Percentiles rank a stretch among this genome's conserved stretches.
phyloP scores from a whole-genome alignment of 2,888 invertebrate genomes.

The Myopa tessellatipennis region DNA sequence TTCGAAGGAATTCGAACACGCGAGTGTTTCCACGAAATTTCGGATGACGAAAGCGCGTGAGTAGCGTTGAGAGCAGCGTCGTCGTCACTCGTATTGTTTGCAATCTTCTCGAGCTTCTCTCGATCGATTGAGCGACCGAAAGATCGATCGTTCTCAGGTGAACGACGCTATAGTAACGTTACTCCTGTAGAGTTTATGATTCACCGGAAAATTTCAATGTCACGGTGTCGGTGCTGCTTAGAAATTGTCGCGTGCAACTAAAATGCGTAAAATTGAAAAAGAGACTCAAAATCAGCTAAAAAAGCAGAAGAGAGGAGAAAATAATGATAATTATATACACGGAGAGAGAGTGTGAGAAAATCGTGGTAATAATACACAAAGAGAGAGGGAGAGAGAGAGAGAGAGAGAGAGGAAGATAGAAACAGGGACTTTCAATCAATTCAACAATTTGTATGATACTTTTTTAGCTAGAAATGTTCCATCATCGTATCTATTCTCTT shows the following conservation, averaged over 20 bases:
- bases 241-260: conserved; percentile 49
- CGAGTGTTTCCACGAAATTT: conserved; percentile 26
- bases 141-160: not conserved
- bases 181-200: conserved; percentile 50
- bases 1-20: conserved; percentile 16
- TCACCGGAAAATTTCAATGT: conserved; percentile 48
- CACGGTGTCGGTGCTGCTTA: conserved; percentile 27
- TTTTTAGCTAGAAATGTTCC: no score
- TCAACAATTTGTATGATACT: no score
- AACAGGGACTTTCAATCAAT: not conserved
- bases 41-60: not conserved
- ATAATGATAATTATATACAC: not conserved
- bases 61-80: conserved; percentile 33
- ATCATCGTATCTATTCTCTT: not conserved
- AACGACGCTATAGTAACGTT: not conserved
- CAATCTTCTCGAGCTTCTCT: no score
- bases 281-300: no score
- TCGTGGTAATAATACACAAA: no score
- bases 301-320: not conserved
- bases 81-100: conserved; percentile 26
- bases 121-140: no score
- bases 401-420: not conserved
- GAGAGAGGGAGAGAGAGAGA: not conserved
- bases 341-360: not conserved
- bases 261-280: conserved; percentile 45